Evolutionary conservation across 1,140 invertebrate species (phyloP), one percentile per base, ranked within the genome.

Genomic region (Helicoverpa armigera): DNA sequence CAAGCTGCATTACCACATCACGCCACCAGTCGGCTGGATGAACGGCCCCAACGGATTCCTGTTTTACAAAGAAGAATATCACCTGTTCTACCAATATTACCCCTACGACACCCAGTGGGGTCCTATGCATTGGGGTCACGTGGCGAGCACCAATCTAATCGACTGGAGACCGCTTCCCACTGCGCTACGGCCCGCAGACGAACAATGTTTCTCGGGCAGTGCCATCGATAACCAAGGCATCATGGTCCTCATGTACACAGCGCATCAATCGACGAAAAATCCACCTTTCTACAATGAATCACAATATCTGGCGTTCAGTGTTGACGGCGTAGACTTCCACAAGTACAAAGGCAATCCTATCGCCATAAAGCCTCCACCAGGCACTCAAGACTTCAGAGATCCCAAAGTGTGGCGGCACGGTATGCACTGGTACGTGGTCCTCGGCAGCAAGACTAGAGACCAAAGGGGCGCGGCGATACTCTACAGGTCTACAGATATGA

Each of bases 21-120:
- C 87, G 0, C 88, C 90, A n/a, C 89, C 91, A 0, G 89, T 91
- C 0, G 94, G 94, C 9, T 95, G 94, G 94, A 91, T 94, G 86
- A 95, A 95, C 81, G 94, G 95, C 53, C 95, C 95, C 0, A 95
- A 95, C 61, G 94, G 95, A 35, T 94, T 95, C 48, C 88, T 91
- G 1, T 93, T 86, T 77, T 89, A 88, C 82, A 89, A 92, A 35
- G 93, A 89, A 7, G 83, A 90, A 65, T 94, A 90, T 73, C 95
- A 95, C 77, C 82, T 95, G 3, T 95, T 93, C 82, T 94, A 91
- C 48, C 94, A 95, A 76, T 91, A 88, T 69, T 92, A 95, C 77
- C 93, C 93, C 0, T 93, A 94, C 53, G 88, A 89, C 50, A 91
- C 87, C 29, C 79, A 83, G 0, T 91, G 88, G 90, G 94, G 93